These are phyloP conservation scores for Rhabdomys dilectus DNA, from an alignment of 2,113 vertebrate species.

Conservation along the genomic window DNA sequence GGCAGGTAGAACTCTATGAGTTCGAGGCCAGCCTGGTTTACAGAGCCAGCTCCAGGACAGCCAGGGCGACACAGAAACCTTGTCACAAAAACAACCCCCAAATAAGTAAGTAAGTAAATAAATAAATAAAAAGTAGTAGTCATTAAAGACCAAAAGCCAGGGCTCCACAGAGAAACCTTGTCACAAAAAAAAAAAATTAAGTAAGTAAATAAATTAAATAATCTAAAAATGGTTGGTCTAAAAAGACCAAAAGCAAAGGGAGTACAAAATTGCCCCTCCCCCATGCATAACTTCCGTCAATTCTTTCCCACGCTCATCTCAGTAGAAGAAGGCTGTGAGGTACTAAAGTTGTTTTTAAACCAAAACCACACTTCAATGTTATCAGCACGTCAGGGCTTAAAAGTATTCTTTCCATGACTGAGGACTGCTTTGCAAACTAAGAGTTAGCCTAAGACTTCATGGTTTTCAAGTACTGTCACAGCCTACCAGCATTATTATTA, in stretches of 20 bases:
- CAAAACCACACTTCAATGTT: background rate
- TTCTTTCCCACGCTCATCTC: background rate
- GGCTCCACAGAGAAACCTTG: too few relatives aligned
- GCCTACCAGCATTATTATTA: background rate
- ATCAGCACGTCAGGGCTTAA: background rate
- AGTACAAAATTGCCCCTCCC: background rate
- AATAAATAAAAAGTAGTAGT: too few relatives aligned
- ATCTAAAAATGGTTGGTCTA: background rate
- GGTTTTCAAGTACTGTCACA: background rate
- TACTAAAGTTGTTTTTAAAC: conserved; percentile 13
- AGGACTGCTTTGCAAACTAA: background rate
- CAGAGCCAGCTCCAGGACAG: too few relatives aligned
- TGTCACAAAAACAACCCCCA: too few relatives aligned
- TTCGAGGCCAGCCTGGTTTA: too few relatives aligned
- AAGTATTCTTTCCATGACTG: conserved; percentile 14
- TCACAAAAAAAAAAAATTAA: too few relatives aligned
- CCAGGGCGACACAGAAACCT: too few relatives aligned
- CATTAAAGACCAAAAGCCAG: too few relatives aligned
- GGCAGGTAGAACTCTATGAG: too few relatives aligned
- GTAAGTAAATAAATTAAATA: too few relatives aligned
- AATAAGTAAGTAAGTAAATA: too few relatives aligned
- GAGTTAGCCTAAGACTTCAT: background rate
- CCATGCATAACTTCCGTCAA: background rate
- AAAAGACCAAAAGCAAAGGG: conserved; percentile 14
- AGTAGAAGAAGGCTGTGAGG: background rate